phyloP scores from a whole-genome alignment of 2,113 vertebrate species.

The Neolamprologus fasciatus region DNA sequence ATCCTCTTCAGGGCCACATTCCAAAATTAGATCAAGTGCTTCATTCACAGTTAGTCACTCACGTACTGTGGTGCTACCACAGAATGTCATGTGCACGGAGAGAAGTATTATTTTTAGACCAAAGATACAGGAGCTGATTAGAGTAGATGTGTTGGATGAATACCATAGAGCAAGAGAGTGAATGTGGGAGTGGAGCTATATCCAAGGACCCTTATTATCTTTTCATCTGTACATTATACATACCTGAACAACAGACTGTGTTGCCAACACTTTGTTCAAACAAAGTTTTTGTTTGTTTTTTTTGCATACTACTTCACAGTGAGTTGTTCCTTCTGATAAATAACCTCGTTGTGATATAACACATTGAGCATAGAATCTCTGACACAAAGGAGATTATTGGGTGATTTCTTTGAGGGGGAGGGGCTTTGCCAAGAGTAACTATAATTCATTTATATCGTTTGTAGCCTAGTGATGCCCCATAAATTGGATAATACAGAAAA shows the following conservation, averaged over 20 bases:
- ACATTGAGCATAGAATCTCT: constrained; percentile 25
- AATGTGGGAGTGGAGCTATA: not conserved
- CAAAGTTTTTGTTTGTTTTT: not conserved
- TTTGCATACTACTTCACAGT: not conserved
- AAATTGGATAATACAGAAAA: not conserved
- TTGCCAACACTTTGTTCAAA: not conserved
- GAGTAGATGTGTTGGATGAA: not conserved
- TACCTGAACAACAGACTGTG: not conserved
- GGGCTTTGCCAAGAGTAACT: not conserved
- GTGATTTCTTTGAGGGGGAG: constrained; percentile 16
- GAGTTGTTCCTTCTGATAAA: constrained; percentile 8
- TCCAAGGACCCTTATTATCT: not conserved
- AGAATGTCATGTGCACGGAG: constrained; percentile 23
- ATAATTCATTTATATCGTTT: not conserved
- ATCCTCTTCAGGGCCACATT: constrained; percentile 30
- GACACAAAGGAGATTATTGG: constrained; percentile 37
- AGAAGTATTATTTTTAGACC: constrained; percentile 55
- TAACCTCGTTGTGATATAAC: not conserved
- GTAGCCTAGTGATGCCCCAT: not conserved
- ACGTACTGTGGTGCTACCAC: constrained; percentile 29
- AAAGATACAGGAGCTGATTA: constrained; percentile 24
- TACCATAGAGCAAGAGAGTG: not conserved
- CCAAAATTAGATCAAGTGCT: constrained; percentile 65
- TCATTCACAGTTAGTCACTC: constrained; percentile 52
- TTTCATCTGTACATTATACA: not conserved